These are phyloP conservation scores for Nipponacmea schrenckii DNA, from an alignment of 2,888 invertebrate species.

Conservation along the genomic window DNA sequence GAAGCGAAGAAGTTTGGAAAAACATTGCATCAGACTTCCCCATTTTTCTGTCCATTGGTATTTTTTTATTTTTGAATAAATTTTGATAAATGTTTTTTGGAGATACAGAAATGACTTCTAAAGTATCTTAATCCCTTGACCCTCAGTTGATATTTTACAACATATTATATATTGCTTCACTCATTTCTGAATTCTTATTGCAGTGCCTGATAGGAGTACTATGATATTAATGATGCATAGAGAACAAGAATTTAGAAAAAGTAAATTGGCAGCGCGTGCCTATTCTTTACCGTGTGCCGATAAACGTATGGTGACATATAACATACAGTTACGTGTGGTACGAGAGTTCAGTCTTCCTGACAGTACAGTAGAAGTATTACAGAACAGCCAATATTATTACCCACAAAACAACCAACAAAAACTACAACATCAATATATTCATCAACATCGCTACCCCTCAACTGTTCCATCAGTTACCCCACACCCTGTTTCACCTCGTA, in stretches of 20 bases:
- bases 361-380: constrained; percentile 81
- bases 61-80: too few relatives aligned
- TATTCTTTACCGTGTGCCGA: constrained; percentile 77
- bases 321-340: constrained; percentile 88
- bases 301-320: constrained; percentile 79
- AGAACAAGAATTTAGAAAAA: constrained; percentile 83
- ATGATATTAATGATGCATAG: constrained; percentile 85
- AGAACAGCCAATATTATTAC: constrained; percentile 55
- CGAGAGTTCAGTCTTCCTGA: constrained; percentile 95
- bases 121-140: too few relatives aligned
- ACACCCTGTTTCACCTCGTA: constrained; percentile 17
- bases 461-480: constrained; percentile 26
- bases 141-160: too few relatives aligned
- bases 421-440: constrained; percentile 8
- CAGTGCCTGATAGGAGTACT: constrained; percentile 81
- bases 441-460: constrained; percentile 1
- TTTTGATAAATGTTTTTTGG: too few relatives aligned
- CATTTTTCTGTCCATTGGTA: too few relatives aligned
- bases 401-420: constrained; percentile 6
- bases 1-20: too few relatives aligned
- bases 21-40: too few relatives aligned
- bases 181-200: neutral
- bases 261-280: constrained; percentile 84
- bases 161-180: too few relatives aligned
- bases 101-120: too few relatives aligned